Percentiles rank a stretch among this genome's conserved stretches.
phyloP scores from a whole-genome alignment of 1,140 invertebrate genomes.

The Aphelenchoides avenae region DNA sequence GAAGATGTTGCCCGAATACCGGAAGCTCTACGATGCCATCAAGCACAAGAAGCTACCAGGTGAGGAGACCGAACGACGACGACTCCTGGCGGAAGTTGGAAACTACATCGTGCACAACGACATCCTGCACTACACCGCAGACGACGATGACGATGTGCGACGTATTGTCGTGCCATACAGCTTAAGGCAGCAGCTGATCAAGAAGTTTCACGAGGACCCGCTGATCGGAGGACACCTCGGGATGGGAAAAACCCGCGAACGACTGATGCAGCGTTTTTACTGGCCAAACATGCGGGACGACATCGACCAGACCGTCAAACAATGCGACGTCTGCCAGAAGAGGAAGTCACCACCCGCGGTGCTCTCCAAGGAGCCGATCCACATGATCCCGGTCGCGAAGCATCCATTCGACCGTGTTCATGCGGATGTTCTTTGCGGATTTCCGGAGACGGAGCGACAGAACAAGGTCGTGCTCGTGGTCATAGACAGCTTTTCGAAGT shows the following conservation, averaged over 20 bases:
- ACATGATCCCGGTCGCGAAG: too few species aligned
- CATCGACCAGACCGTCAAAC: background rate
- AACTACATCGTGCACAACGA: too few species aligned
- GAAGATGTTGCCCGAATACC: background rate
- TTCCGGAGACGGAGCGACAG: too few species aligned
- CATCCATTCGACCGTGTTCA: too few species aligned
- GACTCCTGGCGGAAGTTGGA: too few species aligned
- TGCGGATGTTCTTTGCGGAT: too few species aligned
- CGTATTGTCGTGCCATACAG: constrained; percentile 2
- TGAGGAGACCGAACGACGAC: too few species aligned
- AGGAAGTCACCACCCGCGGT: too few species aligned
- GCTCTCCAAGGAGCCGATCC: too few species aligned
- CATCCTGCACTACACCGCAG: too few species aligned
- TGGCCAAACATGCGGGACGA: constrained; percentile 5
- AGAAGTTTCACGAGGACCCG: constrained; percentile 13
- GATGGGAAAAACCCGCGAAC: constrained; percentile 1
- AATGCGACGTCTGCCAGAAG: constrained; percentile 7
- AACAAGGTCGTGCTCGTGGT: constrained; percentile 9
- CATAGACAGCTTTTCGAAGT: constrained; percentile 14
- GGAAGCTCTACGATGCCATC: background rate
- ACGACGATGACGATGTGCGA: too few species aligned
- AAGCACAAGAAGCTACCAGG: background rate
- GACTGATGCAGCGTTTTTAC: constrained; percentile 7
- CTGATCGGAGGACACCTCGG: constrained; percentile 5
- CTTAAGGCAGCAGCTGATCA: constrained; percentile 5